Evolutionary conservation across 2,113 vertebrate genomes (phyloP).

Genomic region (Phocoena sinus): DNA sequence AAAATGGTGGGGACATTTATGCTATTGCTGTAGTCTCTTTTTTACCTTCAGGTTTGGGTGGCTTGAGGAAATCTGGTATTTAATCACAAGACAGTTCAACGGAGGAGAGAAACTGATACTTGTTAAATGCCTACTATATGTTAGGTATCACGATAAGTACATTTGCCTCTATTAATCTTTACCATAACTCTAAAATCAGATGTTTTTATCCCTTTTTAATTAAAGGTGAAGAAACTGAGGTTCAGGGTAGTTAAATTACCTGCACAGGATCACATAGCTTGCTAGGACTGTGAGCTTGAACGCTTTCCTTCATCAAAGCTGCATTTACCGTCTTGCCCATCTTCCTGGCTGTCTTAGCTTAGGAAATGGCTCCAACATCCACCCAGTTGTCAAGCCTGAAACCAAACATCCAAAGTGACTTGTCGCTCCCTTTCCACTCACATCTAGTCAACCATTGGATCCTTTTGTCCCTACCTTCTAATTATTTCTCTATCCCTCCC

Average conservation of each 20-base stretch:
- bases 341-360: not conserved
- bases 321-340: not conserved
- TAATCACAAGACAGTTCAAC: not conserved
- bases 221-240: not conserved
- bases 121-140: not conserved
- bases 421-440: not conserved
- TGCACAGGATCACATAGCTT: not conserved
- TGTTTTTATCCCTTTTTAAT: not conserved
- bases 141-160: not conserved
- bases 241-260: not conserved
- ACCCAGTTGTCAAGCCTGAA: not conserved
- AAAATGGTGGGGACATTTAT: not conserved
- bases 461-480: not conserved
- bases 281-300: not conserved
- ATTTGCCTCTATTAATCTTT: not conserved
- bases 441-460: not conserved
- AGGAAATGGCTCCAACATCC: not conserved
- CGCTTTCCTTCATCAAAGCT: not conserved
- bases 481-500: not conserved
- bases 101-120: not conserved
- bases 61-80: not conserved
- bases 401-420: not conserved
- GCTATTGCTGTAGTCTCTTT: not conserved
- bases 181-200: not conserved
- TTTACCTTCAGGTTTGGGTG: not conserved